Evolutionary conservation across 2,888 invertebrate genomes (phyloP).

Genomic region (Mesoligia furuncula): DNA sequence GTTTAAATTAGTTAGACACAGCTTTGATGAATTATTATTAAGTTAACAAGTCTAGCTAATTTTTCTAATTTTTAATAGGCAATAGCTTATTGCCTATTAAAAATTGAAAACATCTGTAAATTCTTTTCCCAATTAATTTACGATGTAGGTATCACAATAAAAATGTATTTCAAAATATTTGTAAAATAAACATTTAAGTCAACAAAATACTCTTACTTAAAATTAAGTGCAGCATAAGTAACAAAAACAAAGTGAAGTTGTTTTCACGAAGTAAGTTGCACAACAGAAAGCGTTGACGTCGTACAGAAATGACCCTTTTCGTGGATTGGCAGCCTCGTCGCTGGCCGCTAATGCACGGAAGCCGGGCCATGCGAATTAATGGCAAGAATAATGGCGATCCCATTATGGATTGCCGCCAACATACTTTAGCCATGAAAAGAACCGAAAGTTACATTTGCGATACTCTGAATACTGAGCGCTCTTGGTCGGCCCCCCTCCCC

Average conservation of each 20-base stretch:
- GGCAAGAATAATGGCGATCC: conserved; percentile 91
- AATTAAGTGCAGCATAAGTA: conserved; percentile 49
- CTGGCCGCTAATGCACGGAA: conserved; percentile 90
- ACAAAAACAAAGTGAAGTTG: conserved; percentile 55
- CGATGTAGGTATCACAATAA: neutral
- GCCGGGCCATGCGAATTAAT: conserved; percentile 90
- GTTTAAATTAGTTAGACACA: conserved; percentile 7
- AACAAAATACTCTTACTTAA: conserved; percentile 20
- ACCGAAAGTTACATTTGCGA: conserved; percentile 91
- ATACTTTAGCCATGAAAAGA: conserved; percentile 91
- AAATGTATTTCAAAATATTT: conserved; percentile 1
- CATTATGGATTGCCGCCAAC: conserved; percentile 91
- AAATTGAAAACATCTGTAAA: neutral
- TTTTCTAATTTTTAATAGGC: too few relatives aligned
- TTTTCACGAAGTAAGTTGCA: conserved; percentile 60
- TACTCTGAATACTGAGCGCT: conserved; percentile 90
- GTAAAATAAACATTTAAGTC: conserved; percentile 2
- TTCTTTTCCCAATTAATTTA: neutral
- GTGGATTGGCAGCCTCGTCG: conserved; percentile 86
- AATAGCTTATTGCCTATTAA: neutral
- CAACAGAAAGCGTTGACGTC: conserved; percentile 72
- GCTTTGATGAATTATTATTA: neutral
- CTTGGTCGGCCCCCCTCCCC: conserved; percentile 75
- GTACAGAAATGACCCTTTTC: conserved; percentile 79
- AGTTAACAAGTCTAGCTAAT: too few relatives aligned